Evolutionary conservation across 2,797 vertebrate species (phyloP).

Genomic region (Leuciscus waleckii): DNA sequence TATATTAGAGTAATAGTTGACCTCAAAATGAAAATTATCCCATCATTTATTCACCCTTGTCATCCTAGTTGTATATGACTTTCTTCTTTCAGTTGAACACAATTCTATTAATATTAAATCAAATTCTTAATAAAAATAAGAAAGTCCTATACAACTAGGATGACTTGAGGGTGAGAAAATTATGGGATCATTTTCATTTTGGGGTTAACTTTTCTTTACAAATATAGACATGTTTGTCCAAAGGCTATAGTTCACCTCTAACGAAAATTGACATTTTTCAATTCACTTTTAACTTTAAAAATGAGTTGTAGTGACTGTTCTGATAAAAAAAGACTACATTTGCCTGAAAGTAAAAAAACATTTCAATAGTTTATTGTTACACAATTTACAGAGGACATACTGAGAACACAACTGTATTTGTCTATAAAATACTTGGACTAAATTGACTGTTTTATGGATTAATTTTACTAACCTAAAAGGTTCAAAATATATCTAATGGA

Average conservation of each 20-base stretch:
- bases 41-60: background rate
- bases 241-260: background rate
- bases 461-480: background rate
- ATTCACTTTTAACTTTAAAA: background rate
- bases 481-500: background rate
- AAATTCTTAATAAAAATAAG: no score
- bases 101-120: background rate
- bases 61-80: background rate
- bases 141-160: no score
- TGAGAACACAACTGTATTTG: background rate
- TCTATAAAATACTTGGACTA: background rate
- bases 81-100: background rate
- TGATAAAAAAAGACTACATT: background rate
- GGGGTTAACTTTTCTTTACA: background rate
- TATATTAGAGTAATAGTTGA: background rate
- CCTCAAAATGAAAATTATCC: background rate
- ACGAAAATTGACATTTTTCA: background rate
- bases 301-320: background rate
- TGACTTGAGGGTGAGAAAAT: background rate
- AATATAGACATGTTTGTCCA: background rate
- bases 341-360: background rate
- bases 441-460: background rate
- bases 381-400: background rate
- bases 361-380: background rate
- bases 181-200: no score